Conservation (phyloP, 2,888 invertebrate species). For the Galerucella calmariensis region DNA sequence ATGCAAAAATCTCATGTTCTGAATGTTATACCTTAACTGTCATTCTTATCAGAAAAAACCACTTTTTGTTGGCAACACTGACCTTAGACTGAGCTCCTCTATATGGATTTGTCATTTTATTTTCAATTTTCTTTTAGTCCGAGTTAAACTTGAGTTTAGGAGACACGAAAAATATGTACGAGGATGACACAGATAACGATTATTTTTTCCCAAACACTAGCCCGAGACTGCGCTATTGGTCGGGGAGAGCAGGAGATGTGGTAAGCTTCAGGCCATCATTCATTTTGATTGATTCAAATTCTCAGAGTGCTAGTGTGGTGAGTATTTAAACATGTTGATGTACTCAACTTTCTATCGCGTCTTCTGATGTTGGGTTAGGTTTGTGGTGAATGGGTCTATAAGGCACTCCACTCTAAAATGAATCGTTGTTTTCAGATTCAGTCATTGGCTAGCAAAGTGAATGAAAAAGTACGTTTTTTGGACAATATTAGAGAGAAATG, state of each 20-base stretch:
- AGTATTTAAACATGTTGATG: not conserved
- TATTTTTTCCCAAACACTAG: conserved; percentile 40
- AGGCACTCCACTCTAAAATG: no score
- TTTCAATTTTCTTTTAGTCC: conserved; percentile 39
- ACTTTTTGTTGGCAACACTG: no score
- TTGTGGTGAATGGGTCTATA: no score
- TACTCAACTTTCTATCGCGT: no score
- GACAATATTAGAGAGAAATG: conserved; percentile 44
- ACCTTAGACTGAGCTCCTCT: no score
- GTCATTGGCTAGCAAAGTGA: conserved; percentile 47
- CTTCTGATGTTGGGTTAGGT: not conserved
- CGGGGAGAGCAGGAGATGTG: conserved; percentile 46
- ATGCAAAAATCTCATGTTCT: no score
- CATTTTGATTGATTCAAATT: conserved; percentile 30
- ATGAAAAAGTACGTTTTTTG: conserved; percentile 48
- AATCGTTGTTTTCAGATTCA: conserved; percentile 41
- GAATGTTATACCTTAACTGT: no score
- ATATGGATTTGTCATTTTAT: no score
- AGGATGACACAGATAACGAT: conserved; percentile 44
- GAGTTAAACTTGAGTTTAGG: conserved; percentile 46
- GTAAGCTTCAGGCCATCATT: conserved; percentile 42
- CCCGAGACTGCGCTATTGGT: conserved; percentile 46
- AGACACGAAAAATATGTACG: conserved; percentile 40
- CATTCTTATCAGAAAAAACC: no score
- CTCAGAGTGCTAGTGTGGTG: conserved; percentile 36